phyloP scores from a whole-genome alignment of 2,113 vertebrate species.

The Heliornis fulica region DNA sequence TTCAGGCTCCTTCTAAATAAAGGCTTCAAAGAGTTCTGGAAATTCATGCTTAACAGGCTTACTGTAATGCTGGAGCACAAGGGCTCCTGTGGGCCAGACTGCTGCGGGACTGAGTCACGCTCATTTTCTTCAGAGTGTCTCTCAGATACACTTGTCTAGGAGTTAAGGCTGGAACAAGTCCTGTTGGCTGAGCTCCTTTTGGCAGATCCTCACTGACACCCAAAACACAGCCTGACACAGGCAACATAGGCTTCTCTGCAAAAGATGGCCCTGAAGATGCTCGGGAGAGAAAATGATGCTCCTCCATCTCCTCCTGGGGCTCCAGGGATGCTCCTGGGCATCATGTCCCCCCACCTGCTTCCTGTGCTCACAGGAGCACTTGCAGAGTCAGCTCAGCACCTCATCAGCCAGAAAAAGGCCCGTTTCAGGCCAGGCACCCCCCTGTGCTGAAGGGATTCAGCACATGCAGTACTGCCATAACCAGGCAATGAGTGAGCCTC shows the following conservation, averaged over 20 bases:
- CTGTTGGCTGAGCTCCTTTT: background rate
- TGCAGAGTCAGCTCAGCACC: background rate
- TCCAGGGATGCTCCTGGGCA: background rate
- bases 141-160: background rate
- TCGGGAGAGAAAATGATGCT: background rate
- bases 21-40: conserved; percentile 52
- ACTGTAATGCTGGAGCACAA: background rate
- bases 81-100: background rate
- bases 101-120: background rate
- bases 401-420: background rate
- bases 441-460: background rate
- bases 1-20: conserved; percentile 57
- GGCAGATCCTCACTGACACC: background rate
- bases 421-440: background rate
- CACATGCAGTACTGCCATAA: background rate
- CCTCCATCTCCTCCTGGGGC: background rate
- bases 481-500: fast-evolving
- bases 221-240: background rate
- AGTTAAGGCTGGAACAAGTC: background rate
- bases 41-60: conserved; percentile 59
- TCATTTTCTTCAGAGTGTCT: background rate
- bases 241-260: background rate
- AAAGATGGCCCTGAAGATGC: background rate
- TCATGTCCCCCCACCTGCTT: fast-evolving
- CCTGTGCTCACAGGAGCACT: background rate